Conservation (phyloP, 2,888 invertebrate species). For the Myathropa florea region DNA sequence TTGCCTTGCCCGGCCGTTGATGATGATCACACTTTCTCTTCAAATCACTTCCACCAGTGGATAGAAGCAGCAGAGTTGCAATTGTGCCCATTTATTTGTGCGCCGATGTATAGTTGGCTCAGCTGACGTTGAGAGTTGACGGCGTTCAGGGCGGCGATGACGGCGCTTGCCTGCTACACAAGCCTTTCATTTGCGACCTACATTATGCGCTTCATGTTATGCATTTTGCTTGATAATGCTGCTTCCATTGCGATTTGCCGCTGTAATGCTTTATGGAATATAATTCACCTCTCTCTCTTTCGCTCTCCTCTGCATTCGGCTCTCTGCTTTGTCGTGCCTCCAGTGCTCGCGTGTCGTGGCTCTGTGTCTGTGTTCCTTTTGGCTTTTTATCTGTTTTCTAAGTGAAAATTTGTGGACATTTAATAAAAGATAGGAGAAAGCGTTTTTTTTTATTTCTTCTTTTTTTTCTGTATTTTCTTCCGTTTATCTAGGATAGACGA, state of each 20-base stretch:
- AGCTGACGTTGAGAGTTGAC: no score
- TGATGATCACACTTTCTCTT: not conserved
- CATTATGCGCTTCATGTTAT: constrained; percentile 29
- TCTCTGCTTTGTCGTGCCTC: not conserved
- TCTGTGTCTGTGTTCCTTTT: not conserved
- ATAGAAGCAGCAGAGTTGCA: not conserved
- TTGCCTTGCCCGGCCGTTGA: not conserved
- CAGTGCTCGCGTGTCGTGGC: not conserved
- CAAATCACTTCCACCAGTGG: not conserved
- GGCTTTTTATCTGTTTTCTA: constrained; percentile 9
- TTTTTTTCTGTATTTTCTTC: not conserved
- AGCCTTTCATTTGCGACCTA: constrained; percentile 44
- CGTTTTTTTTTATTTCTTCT: constrained; percentile 4
- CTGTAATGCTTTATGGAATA: not conserved
- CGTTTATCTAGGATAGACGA: not conserved
- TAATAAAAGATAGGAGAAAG: constrained; percentile 32
- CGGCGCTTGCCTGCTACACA: not conserved
- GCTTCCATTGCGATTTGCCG: constrained; percentile 4
- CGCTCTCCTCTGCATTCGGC: not conserved
- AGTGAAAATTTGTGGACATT: constrained; percentile 12
- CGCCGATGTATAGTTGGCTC: no score
- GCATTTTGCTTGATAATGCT: constrained; percentile 28
- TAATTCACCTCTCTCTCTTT: not conserved
- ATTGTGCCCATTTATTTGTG: no score
- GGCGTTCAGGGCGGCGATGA: not conserved